Evolutionary conservation across 2,888 invertebrate species (phyloP).

Genomic region (Mycalesis mineus): DNA sequence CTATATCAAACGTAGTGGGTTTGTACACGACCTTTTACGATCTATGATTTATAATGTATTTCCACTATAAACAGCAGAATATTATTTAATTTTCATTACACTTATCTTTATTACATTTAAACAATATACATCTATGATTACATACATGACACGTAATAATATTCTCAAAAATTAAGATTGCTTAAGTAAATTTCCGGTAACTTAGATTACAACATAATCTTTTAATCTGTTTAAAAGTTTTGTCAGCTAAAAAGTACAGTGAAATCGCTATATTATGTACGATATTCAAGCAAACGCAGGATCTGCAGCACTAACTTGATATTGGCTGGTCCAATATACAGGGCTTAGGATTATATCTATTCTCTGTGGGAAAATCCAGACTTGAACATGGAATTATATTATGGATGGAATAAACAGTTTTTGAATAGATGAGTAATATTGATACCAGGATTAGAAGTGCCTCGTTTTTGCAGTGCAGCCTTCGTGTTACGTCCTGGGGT

Average conservation of each 20-base stretch:
- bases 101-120: too few species aligned
- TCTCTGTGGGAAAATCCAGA: conserved; percentile 46
- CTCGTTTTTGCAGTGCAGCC: not conserved
- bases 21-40: too few species aligned
- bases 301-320: conserved; percentile 58
- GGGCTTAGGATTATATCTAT: conserved; percentile 49
- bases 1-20: too few species aligned
- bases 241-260: conserved; percentile 16
- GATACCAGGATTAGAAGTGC: not conserved
- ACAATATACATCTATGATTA: too few species aligned
- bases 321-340: conserved; percentile 57
- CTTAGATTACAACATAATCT: too few species aligned
- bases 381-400: conserved; percentile 32
- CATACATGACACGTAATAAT: too few species aligned
- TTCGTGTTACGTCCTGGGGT: too few species aligned
- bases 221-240: not conserved
- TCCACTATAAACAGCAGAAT: too few species aligned
- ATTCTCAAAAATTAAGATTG: too few species aligned
- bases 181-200: too few species aligned
- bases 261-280: conserved; percentile 39
- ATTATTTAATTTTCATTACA: too few species aligned
- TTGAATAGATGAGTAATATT: not conserved
- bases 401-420: not conserved
- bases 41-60: too few species aligned
- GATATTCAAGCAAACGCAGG: conserved; percentile 44